Evolutionary conservation across 2,113 vertebrate species (phyloP).

Genomic region (Pungitius pungitius): DNA sequence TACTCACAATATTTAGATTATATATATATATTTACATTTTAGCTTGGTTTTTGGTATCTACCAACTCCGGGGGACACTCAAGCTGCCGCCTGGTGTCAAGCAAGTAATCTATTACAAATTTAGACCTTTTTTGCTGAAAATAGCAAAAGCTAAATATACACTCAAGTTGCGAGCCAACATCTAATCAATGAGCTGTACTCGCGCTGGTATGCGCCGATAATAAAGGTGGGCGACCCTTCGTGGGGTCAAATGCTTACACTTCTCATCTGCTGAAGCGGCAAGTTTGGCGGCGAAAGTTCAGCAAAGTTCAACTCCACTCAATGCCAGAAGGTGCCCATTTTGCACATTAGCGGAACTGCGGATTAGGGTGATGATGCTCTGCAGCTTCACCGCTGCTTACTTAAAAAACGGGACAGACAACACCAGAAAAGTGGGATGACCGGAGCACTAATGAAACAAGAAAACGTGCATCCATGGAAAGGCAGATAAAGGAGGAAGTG

Average conservation of each 20-base stretch:
- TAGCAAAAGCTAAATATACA: background rate
- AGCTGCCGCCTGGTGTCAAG: background rate
- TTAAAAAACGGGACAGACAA: too few species aligned
- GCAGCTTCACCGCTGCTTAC: too few species aligned
- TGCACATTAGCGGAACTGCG: background rate
- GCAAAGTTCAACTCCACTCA: too few species aligned
- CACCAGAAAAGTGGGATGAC: constrained; percentile 5
- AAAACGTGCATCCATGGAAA: constrained; percentile 11
- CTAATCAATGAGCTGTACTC: background rate
- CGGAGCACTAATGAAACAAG: background rate
- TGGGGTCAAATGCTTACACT: background rate
- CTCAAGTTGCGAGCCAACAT: background rate
- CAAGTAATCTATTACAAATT: too few species aligned
- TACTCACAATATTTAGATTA: background rate
- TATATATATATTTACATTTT: too few species aligned
- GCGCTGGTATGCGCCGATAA: background rate
- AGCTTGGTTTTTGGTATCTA: background rate
- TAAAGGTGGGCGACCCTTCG: background rate
- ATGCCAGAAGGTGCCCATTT: too few species aligned
- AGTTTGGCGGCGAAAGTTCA: background rate
- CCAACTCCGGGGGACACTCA: background rate
- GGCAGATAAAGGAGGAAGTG: constrained; percentile 21
- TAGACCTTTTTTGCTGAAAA: background rate
- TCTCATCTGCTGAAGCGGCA: background rate
- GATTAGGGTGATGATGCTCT: background rate